Evolutionary conservation across 2,888 invertebrate species (phyloP), one percentile per base, ranked within the genome.

Genomic region (Mystacides longicornis): DNA sequence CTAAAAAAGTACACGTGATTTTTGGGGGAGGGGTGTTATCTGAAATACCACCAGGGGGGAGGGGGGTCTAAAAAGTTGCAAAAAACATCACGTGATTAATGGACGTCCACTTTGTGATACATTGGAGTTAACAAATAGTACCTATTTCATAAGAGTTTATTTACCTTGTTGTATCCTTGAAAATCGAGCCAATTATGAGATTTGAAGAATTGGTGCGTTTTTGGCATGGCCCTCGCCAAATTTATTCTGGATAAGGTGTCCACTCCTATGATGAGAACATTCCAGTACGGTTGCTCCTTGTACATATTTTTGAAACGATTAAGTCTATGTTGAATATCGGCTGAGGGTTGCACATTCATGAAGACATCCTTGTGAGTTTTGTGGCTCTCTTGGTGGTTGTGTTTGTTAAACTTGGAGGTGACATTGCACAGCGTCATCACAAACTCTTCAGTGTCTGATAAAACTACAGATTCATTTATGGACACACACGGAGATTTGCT

Each of bases 201-300:
- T 47, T 81, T 72, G 31, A 94, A 73, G 67, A 83, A 85, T 16
- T 77, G 71, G 1, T 80, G 74, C 0, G 91, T 91, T 64, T 80
- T 77, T 0, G 86, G 85, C 83, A 93, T 84, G 7, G 87, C 83
- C 51, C 89, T 78, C 19, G 82, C 77, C 54, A 90, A 80, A 67
- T 93, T 89, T 43, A 88, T 73, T 54, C 91, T 72, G 0, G 93
- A 93, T 64, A 93, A 84, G 46, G 90, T 89, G 67, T 93, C 93
- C 64, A 94, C 85, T 37, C 93, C 93, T 18, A 95, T 68, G 67
- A 93, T 74, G 23, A 93, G 70, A 0, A 94, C 82, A 57, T 78
- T 79, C 62, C 75, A 76, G 14, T 37, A 37, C 46, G 67, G 68
- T 63, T 68, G 64, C 16, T 55, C 37, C 52, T 65, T 63, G 31